Base-by-base conservation (phyloP, 2,888 invertebrate genomes). In the Erannis defoliaria region DNA sequence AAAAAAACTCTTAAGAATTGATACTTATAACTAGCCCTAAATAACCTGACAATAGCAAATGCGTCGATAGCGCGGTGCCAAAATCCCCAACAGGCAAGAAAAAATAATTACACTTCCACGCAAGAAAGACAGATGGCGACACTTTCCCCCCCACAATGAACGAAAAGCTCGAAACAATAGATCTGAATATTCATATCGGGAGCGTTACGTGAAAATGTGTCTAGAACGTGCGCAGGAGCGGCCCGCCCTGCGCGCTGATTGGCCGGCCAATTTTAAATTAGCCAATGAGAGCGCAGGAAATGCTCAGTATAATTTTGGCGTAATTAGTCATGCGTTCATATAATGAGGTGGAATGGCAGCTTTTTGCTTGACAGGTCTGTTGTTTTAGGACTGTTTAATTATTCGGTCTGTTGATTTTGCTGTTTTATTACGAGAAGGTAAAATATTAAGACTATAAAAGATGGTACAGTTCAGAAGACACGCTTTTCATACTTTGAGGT, bases 271-370 rank as follows among this genome's bases (percentile, higher is more conserved):
- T 84, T 86, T 84, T 72, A 78, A 81, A 81, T 78, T 79, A 75
- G 76, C 91, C 91, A 92, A 92, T 91, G 73, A 74, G 78, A 67
- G 66, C 74, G 67, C 70, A 75, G 81, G 75, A 82, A 83, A 80
- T 72, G 75, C 66, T 68, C 71, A 72, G 87, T 88, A 85, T 90
- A 89, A 89, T 89, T 92, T 91, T 87, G 90, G 90, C 89, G 89
- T 89, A 91, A 92, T 92, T 91, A 91, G 91, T 90, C 91, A 91
- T 88, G 90, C 88, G 80, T 81, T 73, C 68, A 71, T 72, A 81
- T 83, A 81, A 85, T 77, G 66, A 81, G 76, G 72, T 40, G 43
- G 53, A 63, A 43, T 67, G 62, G 57, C 40, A 46, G 53, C 62
- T 66, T 75, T 77, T 69, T 70, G 66, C 26, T 67, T 72, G 62